Evolutionary conservation across 2,888 invertebrate species (phyloP).

Genomic region (Agonopterix heracliana): DNA sequence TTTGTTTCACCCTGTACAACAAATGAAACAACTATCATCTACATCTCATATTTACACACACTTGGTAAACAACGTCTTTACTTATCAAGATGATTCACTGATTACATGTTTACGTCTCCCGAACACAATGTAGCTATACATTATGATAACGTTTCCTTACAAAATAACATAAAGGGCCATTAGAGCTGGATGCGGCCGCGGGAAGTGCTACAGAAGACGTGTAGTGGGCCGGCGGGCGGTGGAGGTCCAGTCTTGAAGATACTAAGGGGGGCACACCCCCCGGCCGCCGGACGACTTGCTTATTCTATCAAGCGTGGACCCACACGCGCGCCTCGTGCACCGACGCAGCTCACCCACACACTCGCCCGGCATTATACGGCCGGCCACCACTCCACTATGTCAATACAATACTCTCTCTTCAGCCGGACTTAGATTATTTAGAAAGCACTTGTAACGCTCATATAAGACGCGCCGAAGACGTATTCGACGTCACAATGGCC

Average conservation of each 20-base stretch:
- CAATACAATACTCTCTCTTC: constrained; percentile 77
- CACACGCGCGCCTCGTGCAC: constrained; percentile 42
- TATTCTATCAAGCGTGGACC: constrained; percentile 75
- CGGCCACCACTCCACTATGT: constrained; percentile 76
- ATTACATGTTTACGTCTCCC: too few relatives aligned
- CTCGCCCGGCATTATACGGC: constrained; percentile 64
- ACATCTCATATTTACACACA: too few relatives aligned
- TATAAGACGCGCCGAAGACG: constrained; percentile 75
- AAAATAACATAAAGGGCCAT: constrained; percentile 65
- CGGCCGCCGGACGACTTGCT: constrained; percentile 71
- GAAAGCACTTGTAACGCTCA: constrained; percentile 78
- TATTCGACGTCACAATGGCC: constrained; percentile 73
- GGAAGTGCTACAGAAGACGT: constrained; percentile 71
- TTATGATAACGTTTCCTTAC: constrained; percentile 41
- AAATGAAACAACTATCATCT: too few relatives aligned
- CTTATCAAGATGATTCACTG: too few relatives aligned
- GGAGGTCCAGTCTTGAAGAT: constrained; percentile 73
- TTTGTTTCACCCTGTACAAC: too few relatives aligned
- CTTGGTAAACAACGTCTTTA: too few relatives aligned
- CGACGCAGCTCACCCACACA: constrained; percentile 40
- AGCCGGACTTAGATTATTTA: constrained; percentile 78
- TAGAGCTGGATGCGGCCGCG: constrained; percentile 65
- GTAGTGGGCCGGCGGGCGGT: constrained; percentile 64
- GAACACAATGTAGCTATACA: not conserved
- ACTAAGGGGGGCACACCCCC: constrained; percentile 52